These are phyloP conservation scores for Terebella lapidaria DNA, from an alignment of 2,888 invertebrate genomes.

Conservation along the genomic window DNA sequence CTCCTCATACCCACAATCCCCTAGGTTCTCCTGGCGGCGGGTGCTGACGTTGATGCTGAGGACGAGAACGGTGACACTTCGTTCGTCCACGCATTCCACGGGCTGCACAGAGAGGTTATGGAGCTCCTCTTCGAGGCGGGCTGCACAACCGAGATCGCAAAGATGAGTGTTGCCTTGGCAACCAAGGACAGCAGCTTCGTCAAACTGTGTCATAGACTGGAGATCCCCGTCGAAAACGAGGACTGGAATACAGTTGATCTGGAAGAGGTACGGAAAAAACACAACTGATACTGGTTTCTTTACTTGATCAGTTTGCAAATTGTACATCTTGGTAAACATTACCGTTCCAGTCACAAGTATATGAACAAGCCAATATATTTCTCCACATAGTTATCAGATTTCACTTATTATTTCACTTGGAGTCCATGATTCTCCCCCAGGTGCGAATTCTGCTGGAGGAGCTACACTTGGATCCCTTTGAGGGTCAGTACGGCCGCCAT, in stretches of 20 bases:
- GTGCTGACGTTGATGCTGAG: slow-evolving; percentile 27
- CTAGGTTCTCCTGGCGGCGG: too few species aligned
- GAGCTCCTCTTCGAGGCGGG: slow-evolving; percentile 21
- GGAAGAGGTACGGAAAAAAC: slow-evolving; percentile 13
- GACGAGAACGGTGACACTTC: slow-evolving; percentile 30
- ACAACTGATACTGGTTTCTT: too few species aligned
- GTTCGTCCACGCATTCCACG: slow-evolving; percentile 29
- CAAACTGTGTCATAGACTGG: slow-evolving; percentile 20
- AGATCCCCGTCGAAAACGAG: slow-evolving; percentile 29
- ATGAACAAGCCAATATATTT: too few species aligned
- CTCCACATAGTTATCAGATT: too few species aligned
- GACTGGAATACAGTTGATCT: slow-evolving; percentile 26
- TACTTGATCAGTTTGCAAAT: too few species aligned
- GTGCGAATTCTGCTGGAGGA: slow-evolving; percentile 14
- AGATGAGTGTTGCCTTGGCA: slow-evolving; percentile 28
- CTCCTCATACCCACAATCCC: too few species aligned
- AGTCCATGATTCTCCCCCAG: background rate
- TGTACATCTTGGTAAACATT: too few species aligned
- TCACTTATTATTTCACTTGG: too few species aligned
- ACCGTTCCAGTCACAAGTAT: too few species aligned
- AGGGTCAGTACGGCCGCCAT: slow-evolving; percentile 26
- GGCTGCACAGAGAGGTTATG: slow-evolving; percentile 21
- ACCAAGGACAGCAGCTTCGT: slow-evolving; percentile 23
- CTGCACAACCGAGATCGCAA: slow-evolving; percentile 27
- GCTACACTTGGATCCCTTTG: slow-evolving; percentile 26